phyloP scores from a whole-genome alignment of 1,140 invertebrate genomes.

The Dendrolimus punctatus region DNA sequence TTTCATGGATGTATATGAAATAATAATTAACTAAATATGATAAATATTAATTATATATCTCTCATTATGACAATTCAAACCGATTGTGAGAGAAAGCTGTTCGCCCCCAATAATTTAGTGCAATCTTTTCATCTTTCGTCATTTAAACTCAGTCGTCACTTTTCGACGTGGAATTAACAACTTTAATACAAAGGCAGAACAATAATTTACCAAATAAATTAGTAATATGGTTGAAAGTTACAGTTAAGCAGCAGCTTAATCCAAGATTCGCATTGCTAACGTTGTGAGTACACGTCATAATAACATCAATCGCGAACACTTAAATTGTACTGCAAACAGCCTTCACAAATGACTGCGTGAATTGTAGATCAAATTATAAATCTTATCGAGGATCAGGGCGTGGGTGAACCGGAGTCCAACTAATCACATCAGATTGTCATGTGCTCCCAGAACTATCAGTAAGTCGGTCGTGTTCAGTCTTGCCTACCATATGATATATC shows the following conservation, averaged over 20 bases:
- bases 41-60: no score
- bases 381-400: slow-evolving; percentile 28
- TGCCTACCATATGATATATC: slow-evolving; percentile 60
- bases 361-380: slow-evolving; percentile 26
- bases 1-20: no score
- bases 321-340: slow-evolving; percentile 1
- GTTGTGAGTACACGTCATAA: not conserved
- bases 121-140: no score
- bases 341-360: slow-evolving; percentile 15
- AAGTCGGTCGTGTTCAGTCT: slow-evolving; percentile 50
- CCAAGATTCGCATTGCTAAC: not conserved
- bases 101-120: slow-evolving; percentile 31
- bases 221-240: no score
- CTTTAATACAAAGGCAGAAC: no score
- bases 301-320: not conserved
- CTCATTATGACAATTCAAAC: no score
- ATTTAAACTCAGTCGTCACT: no score
- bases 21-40: no score
- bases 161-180: no score
- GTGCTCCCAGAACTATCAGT: slow-evolving; percentile 25
- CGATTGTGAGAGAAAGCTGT: slow-evolving; percentile 47
- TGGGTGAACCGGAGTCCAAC: slow-evolving; percentile 24
- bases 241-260: no score
- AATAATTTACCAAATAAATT: no score
- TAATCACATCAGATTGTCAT: slow-evolving; percentile 27